Base-by-base conservation (phyloP, 2,888 invertebrate species). In the Hypsopygia costalis region DNA sequence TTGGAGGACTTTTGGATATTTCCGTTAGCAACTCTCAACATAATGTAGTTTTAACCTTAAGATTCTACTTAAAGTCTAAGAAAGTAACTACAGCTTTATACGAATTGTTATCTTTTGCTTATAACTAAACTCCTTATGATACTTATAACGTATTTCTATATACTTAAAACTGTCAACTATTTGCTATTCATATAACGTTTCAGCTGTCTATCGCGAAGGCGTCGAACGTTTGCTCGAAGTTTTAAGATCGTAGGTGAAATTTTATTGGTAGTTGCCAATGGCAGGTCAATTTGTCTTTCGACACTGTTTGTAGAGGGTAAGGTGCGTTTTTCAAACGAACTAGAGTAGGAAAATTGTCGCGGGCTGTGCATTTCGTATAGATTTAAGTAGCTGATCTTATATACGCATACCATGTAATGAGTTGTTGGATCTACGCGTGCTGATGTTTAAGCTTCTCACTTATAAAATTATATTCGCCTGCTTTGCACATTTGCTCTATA, bases 361-460 rank as follows among this genome's bases (percentile, higher is more conserved):
- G 69, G 85, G 86, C 86, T 86, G 86, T 87, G 83, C 77, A 73
- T 80, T 76, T 71, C 53, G 59, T 68, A 54, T 83, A 85, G 72
- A 55, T 60, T 65, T 81, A 83, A 76, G 75, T 70, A 75, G 70
- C 73, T 61, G 56, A 65, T 55, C 49, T 60, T 16, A 16, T 16
- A 16, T 58, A 62, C 52, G 56, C 63, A 51, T 52, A 47, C 52
- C 16, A 37, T 51, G 58, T 50, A 52, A 58, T 55, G 53, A 52
- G 44, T 55, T 51, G 45, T 16, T 25, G 16, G 7, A 10, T 33
- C 32, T 7, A 16, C 6, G 25, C 9, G 16, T 11, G 20, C n/a
- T n/a, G 25, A n/a, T n/a, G 10, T 6, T 2, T 22, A 11, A 28
- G 20, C 29, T 37, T 22, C 21, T 4, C 6, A 31, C 30, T 4